Conservation (phyloP, 2,888 invertebrate genomes). For the Eupithecia tripunctaria region DNA sequence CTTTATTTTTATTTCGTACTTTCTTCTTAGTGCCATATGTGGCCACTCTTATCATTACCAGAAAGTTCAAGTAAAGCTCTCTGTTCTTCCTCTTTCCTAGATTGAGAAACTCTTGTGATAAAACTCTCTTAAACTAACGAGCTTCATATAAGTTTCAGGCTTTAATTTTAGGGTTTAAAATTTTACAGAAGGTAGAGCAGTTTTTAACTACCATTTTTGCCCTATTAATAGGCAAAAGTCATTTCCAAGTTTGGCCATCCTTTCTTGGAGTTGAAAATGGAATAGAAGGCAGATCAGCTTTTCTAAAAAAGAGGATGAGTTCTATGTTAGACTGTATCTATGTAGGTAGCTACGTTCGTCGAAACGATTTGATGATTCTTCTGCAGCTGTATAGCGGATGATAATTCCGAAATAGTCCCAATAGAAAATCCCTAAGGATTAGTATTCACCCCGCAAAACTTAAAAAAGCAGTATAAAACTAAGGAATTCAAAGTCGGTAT, state of each 20-base stretch:
- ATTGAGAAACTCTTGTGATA: not conserved
- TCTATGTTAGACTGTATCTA: too few species aligned
- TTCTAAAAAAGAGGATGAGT: too few species aligned
- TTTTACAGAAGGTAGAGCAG: not conserved
- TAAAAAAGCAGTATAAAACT: not conserved
- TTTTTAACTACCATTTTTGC: not conserved
- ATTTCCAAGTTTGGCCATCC: not conserved
- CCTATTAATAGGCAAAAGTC: not conserved
- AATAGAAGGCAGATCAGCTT: not conserved
- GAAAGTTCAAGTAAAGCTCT: not conserved
- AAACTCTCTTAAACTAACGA: not conserved
- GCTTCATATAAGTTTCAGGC: not conserved
- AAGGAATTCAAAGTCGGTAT: too few species aligned
- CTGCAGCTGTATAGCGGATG: too few species aligned
- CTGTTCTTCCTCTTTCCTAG: conserved; percentile 5
- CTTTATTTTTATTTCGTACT: conserved; percentile 11
- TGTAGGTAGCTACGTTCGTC: too few species aligned
- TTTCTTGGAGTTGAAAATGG: not conserved
- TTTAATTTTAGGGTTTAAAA: not conserved
- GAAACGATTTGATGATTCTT: too few species aligned
- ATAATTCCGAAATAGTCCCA: too few species aligned
- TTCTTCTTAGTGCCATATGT: conserved; percentile 13
- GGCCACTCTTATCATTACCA: conserved; percentile 6
- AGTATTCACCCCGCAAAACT: too few species aligned
- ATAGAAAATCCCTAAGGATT: too few species aligned